Evolutionary conservation across 2,113 vertebrate genomes (phyloP), one percentile per base, ranked within the genome.

Genomic region (Perognathus longimembris): DNA sequence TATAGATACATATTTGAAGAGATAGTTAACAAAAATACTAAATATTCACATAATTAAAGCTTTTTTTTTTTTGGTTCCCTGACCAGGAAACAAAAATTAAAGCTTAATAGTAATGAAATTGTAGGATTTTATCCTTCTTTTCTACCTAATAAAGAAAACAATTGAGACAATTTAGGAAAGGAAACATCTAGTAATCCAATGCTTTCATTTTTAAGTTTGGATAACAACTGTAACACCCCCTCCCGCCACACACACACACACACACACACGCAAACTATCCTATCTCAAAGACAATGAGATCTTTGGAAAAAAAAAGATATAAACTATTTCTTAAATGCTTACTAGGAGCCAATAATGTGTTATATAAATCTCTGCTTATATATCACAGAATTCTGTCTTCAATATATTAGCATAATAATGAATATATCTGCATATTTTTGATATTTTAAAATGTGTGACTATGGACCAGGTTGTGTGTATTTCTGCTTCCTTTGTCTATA

Each of bases 161-260:
- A 59, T 59, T 59, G 5, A 78, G 28, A 30, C 1, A 15, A 75
- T 80, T 89, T 45, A 76, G 50, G 57, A 70, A 77, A 85, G 2
- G 78, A 93, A 80, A 67, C n/a, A 90, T 78, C 70, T 73, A 42
- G 15, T 63, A 71, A 28, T 38, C 28, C 30, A 36, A 20, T 45
- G 79, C 30, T 91, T 79, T 30, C 40, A 34, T 78, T 85, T 92
- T 83, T 45, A 90, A 54, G 21, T 70, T 79, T 88, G 26, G 24
- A 24, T 71, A 79, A 57, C 11, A 66, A 92, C 21, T 75, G 3
- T 73, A 82, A 81, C n/a, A n/a, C n/a, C n/a, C n/a, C n/a, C n/a
- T n/a, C n/a, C n/a, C n/a, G n/a, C n/a, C n/a, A n/a, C n/a, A n/a
- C n/a, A n/a, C n/a, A n/a, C n/a, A n/a, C n/a, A n/a, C n/a, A n/a